Conservation (phyloP, 2,888 invertebrate genomes). For the Petrophora chlorosata region DNA sequence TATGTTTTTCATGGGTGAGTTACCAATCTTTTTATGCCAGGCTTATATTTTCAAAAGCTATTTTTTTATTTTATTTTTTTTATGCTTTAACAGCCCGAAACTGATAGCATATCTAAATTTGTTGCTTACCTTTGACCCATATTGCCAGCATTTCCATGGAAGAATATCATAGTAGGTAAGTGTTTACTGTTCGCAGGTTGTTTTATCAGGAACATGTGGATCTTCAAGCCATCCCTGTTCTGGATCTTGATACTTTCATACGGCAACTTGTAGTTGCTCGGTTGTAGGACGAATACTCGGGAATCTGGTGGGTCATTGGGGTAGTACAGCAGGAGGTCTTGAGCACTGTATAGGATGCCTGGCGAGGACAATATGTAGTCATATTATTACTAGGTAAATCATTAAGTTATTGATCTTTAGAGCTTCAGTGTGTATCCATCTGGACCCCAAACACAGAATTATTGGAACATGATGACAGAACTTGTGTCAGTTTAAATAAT, state of each 20-base stretch:
- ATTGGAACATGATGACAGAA: too few relatives aligned
- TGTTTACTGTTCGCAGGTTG: slow-evolving; percentile 87
- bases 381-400: slow-evolving; percentile 1
- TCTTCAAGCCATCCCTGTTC: slow-evolving; percentile 89
- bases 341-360: slow-evolving; percentile 93
- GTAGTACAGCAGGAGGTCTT: slow-evolving; percentile 94
- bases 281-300: slow-evolving; percentile 93
- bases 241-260: slow-evolving; percentile 90
- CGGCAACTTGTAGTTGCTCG: slow-evolving; percentile 92
- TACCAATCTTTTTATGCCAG: too few relatives aligned
- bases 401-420: too few relatives aligned
- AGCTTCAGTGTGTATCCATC: too few relatives aligned
- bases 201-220: slow-evolving; percentile 92
- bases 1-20: too few relatives aligned
- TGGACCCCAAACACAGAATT: too few relatives aligned
- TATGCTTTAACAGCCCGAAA: too few relatives aligned
- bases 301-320: slow-evolving; percentile 96
- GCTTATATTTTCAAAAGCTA: too few relatives aligned
- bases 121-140: slow-evolving; percentile 92
- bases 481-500: too few relatives aligned
- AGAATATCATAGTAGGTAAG: slow-evolving; percentile 93
- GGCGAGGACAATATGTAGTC: slow-evolving; percentile 14
- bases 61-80: too few relatives aligned
- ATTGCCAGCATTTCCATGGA: slow-evolving; percentile 98
- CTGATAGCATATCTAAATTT: not conserved